phyloP scores from a whole-genome alignment of 2,888 invertebrate species.

The Nemoura dubitans region DNA sequence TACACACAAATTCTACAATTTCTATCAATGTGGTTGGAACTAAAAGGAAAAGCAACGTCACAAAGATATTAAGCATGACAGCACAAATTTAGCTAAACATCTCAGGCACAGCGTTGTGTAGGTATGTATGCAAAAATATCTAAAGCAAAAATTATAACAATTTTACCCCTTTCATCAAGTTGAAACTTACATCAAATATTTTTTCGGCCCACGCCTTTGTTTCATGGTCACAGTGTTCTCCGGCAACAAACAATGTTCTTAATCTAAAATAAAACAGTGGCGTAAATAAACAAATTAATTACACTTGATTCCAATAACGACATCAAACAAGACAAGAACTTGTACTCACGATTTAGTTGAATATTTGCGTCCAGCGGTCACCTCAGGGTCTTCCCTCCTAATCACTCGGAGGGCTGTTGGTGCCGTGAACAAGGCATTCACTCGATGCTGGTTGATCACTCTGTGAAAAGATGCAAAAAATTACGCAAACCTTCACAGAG shows the following conservation, averaged over 20 bases:
- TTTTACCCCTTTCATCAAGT: too few relatives aligned
- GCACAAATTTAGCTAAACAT: too few relatives aligned
- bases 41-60: neutral
- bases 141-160: too few relatives aligned
- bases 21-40: neutral
- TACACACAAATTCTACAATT: neutral
- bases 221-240: conserved; percentile 93
- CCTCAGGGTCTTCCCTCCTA: conserved; percentile 80
- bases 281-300: neutral
- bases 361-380: conserved; percentile 74
- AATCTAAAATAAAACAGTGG: neutral
- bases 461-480: conserved; percentile 63
- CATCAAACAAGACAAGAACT: neutral
- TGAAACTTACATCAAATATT: conserved; percentile 66
- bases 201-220: conserved; percentile 82
- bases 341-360: conserved; percentile 69
- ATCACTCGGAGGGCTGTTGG: conserved; percentile 91
- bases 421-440: conserved; percentile 86
- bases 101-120: too few relatives aligned
- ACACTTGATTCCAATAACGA: neutral
- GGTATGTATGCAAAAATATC: too few relatives aligned
- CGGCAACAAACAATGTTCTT: conserved; percentile 78
- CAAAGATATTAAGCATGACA: too few relatives aligned
- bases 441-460: conserved; percentile 86
- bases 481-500: neutral